Evolutionary conservation across 2,888 invertebrate genomes (phyloP).

Genomic region (Phyto melanocephala): DNA sequence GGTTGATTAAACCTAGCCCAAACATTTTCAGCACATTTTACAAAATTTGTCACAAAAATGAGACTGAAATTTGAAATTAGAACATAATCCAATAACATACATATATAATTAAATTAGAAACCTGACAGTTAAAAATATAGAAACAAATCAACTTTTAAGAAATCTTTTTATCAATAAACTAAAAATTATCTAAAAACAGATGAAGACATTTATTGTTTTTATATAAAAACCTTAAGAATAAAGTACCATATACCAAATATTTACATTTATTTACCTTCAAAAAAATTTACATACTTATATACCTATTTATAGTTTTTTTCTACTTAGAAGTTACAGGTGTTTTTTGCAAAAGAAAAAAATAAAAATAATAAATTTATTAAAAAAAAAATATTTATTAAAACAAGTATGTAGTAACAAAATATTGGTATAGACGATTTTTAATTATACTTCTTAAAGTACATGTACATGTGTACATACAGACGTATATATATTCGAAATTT

Average conservation of each 20-base stretch:
- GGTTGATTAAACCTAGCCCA: background rate
- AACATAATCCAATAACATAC: slow-evolving; percentile 39
- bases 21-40: slow-evolving; percentile 44
- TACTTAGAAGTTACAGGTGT: slow-evolving; percentile 51
- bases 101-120: background rate
- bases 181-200: slow-evolving; percentile 22
- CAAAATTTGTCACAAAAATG: slow-evolving; percentile 59
- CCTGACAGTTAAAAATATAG: slow-evolving; percentile 8
- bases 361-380: background rate
- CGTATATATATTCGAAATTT: too few species aligned
- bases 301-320: slow-evolving; percentile 49
- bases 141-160: background rate
- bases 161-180: slow-evolving; percentile 1
- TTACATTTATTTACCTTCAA: slow-evolving; percentile 41
- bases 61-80: slow-evolving; percentile 59
- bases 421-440: slow-evolving; percentile 1
- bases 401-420: slow-evolving; percentile 1
- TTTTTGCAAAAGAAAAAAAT: slow-evolving; percentile 14
- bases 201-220: slow-evolving; percentile 54
- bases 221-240: slow-evolving; percentile 24
- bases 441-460: slow-evolving; percentile 4
- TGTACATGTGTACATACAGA: too few species aligned
- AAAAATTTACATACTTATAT: too few species aligned
- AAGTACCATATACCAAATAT: slow-evolving; percentile 34
- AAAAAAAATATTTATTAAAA: background rate